Base-by-base conservation (phyloP, 2,113 vertebrate genomes). In the Bettongia penicillata region DNA sequence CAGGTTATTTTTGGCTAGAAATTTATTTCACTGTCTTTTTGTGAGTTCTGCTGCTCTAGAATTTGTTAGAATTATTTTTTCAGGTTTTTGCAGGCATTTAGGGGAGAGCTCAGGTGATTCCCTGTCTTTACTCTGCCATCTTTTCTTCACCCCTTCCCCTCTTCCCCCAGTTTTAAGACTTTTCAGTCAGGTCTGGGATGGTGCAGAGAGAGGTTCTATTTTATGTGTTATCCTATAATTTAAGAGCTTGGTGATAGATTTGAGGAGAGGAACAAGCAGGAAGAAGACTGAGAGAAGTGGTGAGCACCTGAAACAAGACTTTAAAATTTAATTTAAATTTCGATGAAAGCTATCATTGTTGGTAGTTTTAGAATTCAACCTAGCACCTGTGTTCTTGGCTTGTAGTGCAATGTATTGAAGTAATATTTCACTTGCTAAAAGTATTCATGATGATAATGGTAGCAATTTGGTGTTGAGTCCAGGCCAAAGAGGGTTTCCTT, bases 201-300 rank as follows among this genome's bases (percentile, higher is more conserved):
- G 90, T 48, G 10, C 10, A 8, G 25, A 11, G 24, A 49, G 47
- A 14, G 31, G 50, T 93, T 93, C 57, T 91, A 3, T 91, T 95
- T 51, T 96, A 48, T 50, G 68, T 93, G 94, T 37, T 68, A 37
- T 43, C 68, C n/a, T 84, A 84, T 84, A 84, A 84, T 2, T 84
- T 23, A 84, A 84, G 19, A n/a, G 19, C 5, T 22, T 84, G n/a
- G 3, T 84, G 37, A n/a, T 84, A 43, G n/a, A 43, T 6, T 23
- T 51, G 50, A 92, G 77, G 77, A 91, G 16, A 28, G 8, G 37
- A 68, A 93, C 14, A 61, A 89, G 51, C 26, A 51, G 52, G 91
- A 93, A 91, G 49, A 43, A 61, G 61, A 22, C 48, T 47, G 61
- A 96, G 90, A 92, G 92, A 90, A 89, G 25, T 90, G 49, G 37